These are phyloP conservation scores for Plagodis pulveraria DNA, from an alignment of 2,888 invertebrate genomes.

Conservation along the genomic window DNA sequence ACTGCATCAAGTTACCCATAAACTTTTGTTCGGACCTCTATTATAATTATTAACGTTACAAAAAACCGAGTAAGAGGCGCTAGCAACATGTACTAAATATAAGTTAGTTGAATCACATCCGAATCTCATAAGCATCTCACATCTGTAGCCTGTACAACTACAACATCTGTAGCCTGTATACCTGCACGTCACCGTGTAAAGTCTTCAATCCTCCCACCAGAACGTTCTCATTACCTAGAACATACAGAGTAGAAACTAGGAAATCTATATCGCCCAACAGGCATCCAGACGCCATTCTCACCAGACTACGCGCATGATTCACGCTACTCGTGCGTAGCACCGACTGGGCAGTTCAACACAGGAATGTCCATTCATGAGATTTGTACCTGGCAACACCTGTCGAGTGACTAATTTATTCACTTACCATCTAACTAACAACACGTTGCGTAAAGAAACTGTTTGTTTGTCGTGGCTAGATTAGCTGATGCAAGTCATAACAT, in stretches of 20 bases:
- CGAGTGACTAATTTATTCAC: conserved; percentile 1
- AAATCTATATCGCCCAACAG: not conserved
- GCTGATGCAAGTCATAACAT: too few relatives aligned
- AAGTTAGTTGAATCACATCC: conserved; percentile 3
- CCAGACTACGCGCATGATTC: not conserved
- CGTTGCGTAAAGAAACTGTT: too few relatives aligned
- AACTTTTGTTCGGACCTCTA: too few relatives aligned
- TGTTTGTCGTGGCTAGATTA: too few relatives aligned
- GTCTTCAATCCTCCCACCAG: conserved; percentile 10
- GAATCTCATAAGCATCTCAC: not conserved
- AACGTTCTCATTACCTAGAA: too few relatives aligned
- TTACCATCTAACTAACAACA: too few relatives aligned
- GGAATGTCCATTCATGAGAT: conserved; percentile 3
- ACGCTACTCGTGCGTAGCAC: not conserved
- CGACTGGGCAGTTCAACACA: not conserved
- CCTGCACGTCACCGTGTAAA: not conserved
- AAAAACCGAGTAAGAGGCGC: too few relatives aligned
- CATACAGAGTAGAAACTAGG: too few relatives aligned
- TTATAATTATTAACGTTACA: too few relatives aligned
- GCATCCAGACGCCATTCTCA: not conserved
- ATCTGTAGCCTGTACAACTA: too few relatives aligned
- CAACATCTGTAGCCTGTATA: not conserved
- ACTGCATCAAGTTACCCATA: too few relatives aligned
- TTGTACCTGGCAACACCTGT: conserved; percentile 7
- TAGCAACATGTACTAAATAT: too few relatives aligned